A percentile compares a stretch with the other conserved stretches of the same genome.
phyloP scores from a whole-genome alignment of 1,140 invertebrate species.

The Drosophila nikananu region DNA sequence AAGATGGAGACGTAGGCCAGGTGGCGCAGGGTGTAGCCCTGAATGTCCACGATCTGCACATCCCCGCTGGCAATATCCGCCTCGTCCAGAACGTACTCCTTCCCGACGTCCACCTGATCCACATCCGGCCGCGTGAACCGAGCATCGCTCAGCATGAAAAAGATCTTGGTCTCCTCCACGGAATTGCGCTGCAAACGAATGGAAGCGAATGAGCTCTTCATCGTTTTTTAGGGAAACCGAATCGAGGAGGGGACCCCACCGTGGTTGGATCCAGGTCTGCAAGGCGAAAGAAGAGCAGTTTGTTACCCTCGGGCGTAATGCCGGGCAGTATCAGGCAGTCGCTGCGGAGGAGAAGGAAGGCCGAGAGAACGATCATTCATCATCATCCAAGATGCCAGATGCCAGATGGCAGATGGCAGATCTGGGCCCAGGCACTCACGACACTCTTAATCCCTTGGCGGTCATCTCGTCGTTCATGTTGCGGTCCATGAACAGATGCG shows the following conservation, averaged over 20 bases:
- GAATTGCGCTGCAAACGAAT: constrained; percentile 86
- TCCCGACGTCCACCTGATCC: constrained; percentile 4
- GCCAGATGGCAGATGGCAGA: neutral
- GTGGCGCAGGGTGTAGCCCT: constrained; percentile 88
- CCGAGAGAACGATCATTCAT: neutral
- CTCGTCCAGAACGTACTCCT: constrained; percentile 7
- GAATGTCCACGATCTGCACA: constrained; percentile 89
- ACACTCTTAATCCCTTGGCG: constrained; percentile 86
- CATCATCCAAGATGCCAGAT: neutral
- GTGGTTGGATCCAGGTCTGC: constrained; percentile 64
- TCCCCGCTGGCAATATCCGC: constrained; percentile 86
- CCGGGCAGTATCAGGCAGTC: constrained; percentile 88
- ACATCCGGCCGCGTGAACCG: constrained; percentile 86
- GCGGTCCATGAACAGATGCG: constrained; percentile 89
- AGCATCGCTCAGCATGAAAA: constrained; percentile 89
- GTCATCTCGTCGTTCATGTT: constrained; percentile 87
- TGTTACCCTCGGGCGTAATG: constrained; percentile 86
- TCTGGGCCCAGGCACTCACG: constrained; percentile 82
- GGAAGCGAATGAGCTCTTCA: neutral
- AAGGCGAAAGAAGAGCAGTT: constrained; percentile 70
- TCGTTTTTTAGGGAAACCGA: neutral
- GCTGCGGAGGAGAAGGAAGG: constrained; percentile 69
- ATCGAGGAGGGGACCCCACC: constrained; percentile 29
- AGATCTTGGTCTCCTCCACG: constrained; percentile 88
- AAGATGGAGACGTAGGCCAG: constrained; percentile 88